Conservation (phyloP, 2,888 invertebrate species). For the Tetragonula carbonaria region DNA sequence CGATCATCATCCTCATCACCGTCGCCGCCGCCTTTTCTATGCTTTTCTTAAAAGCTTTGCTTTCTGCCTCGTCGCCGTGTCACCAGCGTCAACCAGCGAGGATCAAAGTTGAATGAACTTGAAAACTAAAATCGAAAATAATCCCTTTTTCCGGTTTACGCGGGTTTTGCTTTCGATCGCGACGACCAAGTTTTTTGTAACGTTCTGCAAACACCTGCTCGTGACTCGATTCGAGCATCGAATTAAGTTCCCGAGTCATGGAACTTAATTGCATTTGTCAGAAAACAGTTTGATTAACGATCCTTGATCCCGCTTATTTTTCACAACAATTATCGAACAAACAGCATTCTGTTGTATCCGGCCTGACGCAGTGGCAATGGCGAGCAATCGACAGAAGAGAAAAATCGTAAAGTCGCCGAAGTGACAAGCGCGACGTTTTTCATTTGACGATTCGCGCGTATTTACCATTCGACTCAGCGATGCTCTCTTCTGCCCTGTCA, state of each 20-base stretch:
- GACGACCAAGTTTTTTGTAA: too few species aligned
- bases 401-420: neutral
- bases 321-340: neutral
- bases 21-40: conserved; percentile 44
- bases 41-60: conserved; percentile 34
- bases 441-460: conserved; percentile 14
- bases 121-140: conserved; percentile 15
- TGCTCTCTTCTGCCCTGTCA: conserved; percentile 42
- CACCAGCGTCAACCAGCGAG: neutral
- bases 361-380: neutral
- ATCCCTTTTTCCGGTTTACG: neutral
- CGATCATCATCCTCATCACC: conserved; percentile 41
- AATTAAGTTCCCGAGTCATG: neutral
- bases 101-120: conserved; percentile 41
- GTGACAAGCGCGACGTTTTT: conserved; percentile 4
- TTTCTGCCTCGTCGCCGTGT: conserved; percentile 44
- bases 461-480: conserved; percentile 18
- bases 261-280: neutral
- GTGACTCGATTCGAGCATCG: neutral
- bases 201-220: neutral
- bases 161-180: neutral
- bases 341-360: neutral
- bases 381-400: neutral
- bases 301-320: too few species aligned
- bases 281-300: neutral